These are phyloP conservation scores for Ctenochaetus hawaiiensis DNA, from an alignment of 2,797 vertebrate species.

Conservation along the genomic window DNA sequence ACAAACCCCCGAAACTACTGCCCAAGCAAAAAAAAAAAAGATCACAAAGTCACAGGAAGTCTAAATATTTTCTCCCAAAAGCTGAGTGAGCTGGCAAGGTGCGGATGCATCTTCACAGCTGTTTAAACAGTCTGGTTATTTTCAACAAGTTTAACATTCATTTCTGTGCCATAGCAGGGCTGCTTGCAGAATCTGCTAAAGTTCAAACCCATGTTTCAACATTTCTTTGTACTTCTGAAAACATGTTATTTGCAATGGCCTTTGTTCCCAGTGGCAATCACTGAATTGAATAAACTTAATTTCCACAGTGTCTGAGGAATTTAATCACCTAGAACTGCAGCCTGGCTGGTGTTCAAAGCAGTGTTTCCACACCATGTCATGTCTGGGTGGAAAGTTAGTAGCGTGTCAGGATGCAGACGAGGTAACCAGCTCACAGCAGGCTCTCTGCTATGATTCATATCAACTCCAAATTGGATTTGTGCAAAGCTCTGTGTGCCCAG, in stretches of 20 bases:
- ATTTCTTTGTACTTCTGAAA: background rate
- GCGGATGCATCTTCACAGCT: too few species aligned
- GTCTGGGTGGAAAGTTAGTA: conserved; percentile 69
- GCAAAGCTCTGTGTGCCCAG: conserved; percentile 54
- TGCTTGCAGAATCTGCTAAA: background rate
- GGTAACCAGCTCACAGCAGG: conserved; percentile 40
- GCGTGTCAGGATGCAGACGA: conserved; percentile 59
- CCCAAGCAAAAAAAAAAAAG: too few species aligned
- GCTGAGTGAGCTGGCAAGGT: too few species aligned
- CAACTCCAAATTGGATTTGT: conserved; percentile 63
- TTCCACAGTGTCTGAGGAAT: background rate
- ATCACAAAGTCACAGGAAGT: too few species aligned
- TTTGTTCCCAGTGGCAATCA: background rate
- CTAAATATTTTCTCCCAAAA: too few species aligned
- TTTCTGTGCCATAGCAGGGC: too few species aligned
- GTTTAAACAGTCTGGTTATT: too few species aligned
- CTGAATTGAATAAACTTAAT: background rate
- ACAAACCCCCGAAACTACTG: background rate
- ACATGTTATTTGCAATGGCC: background rate
- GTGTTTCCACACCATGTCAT: conserved; percentile 22
- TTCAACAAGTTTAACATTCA: too few species aligned
- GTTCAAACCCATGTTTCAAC: background rate
- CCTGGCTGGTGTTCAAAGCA: conserved; percentile 66
- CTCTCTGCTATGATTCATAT: conserved; percentile 69
- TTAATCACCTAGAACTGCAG: too few species aligned